Conservation (phyloP, 2,888 invertebrate genomes). For the Callinectes sapidus region DNA sequence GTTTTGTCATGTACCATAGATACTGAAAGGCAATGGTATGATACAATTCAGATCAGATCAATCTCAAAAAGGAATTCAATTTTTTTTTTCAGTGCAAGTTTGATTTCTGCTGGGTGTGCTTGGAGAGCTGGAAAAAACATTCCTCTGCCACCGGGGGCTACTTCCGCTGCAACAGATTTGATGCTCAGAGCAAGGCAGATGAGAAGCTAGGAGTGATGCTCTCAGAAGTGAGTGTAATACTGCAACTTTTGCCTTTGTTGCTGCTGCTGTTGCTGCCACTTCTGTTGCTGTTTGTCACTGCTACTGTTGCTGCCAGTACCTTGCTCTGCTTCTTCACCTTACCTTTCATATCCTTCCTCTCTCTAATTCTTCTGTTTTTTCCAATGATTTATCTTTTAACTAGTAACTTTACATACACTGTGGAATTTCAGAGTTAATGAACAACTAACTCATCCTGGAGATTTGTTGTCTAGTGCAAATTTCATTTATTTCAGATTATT, state of each 20-base stretch:
- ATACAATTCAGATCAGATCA: too few relatives aligned
- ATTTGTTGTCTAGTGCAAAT: not conserved
- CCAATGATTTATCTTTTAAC: not conserved
- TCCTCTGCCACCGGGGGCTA: constrained; percentile 84
- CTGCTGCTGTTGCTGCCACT: not conserved
- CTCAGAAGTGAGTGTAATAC: constrained; percentile 77
- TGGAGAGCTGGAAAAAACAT: constrained; percentile 84
- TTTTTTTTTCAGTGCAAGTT: constrained; percentile 81
- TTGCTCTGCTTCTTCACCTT: not conserved
- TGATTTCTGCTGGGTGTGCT: constrained; percentile 85
- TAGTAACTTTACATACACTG: not conserved
- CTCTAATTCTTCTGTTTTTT: not conserved
- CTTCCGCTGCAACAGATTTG: constrained; percentile 82
- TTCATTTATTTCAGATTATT: not conserved
- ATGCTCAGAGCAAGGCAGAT: constrained; percentile 81
- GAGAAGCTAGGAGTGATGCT: constrained; percentile 80
- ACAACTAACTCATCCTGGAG: not conserved
- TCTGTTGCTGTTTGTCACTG: not conserved
- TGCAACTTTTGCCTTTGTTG: not conserved
- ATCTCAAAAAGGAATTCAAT: not conserved
- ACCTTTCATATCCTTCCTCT: not conserved
- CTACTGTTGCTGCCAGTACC: not conserved
- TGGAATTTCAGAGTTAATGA: not conserved
- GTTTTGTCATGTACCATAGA: too few relatives aligned
- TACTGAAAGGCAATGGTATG: too few relatives aligned